Evolutionary conservation across 2,797 vertebrate species (phyloP).

Genomic region (Rhynchotus rufescens): DNA sequence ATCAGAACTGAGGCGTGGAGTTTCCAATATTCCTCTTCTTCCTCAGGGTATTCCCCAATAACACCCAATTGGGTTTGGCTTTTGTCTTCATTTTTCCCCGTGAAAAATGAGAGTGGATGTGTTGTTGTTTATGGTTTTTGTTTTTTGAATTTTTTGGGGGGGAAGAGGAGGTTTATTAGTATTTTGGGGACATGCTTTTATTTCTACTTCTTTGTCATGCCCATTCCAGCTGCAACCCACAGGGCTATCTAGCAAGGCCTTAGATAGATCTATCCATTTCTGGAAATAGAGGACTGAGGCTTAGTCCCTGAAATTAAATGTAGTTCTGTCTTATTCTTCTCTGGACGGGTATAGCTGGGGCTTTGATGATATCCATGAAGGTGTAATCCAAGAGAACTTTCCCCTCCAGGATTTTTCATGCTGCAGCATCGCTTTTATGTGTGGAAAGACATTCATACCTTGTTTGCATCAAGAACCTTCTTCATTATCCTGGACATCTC

Average conservation of each 20-base stretch:
- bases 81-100: background rate
- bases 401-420: background rate
- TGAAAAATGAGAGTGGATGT: background rate
- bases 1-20: background rate
- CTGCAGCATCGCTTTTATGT: background rate
- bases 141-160: background rate
- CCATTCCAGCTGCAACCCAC: background rate
- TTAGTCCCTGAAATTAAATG: background rate
- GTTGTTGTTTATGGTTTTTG: too few species aligned
- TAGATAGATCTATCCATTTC: background rate
- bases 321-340: background rate
- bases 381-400: background rate
- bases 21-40: background rate
- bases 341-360: background rate
- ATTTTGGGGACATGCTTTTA: background rate
- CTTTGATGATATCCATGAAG: background rate
- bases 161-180: background rate
- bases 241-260: background rate
- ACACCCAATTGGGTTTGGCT: background rate
- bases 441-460: background rate
- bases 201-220: background rate
- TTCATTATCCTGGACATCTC: background rate
- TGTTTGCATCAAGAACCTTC: background rate
- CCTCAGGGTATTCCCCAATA: background rate
- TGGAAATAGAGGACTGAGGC: background rate